Evolutionary conservation across 1,140 invertebrate species (phyloP).

Genomic region (Drosophila neocordata): DNA sequence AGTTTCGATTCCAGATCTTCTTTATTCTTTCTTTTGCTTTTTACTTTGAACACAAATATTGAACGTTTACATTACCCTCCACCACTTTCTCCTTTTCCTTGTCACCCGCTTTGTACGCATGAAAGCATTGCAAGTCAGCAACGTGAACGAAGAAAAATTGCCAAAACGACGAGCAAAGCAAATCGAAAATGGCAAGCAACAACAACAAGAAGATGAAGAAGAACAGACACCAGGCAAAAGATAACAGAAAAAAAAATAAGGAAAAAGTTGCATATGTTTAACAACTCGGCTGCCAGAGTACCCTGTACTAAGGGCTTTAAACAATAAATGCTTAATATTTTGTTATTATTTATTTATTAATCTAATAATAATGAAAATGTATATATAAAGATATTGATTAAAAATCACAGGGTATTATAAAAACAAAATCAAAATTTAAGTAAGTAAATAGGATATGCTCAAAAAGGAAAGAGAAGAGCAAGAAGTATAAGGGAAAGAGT

Average conservation of each 20-base stretch:
- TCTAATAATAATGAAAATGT: too few species aligned
- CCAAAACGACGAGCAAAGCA: slow-evolving; percentile 60
- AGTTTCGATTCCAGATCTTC: slow-evolving; percentile 42
- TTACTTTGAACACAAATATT: slow-evolving; percentile 76
- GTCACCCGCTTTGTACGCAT: slow-evolving; percentile 55
- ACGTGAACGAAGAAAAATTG: slow-evolving; percentile 73
- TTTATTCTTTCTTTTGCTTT: slow-evolving; percentile 24
- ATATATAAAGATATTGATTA: too few species aligned
- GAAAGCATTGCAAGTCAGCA: slow-evolving; percentile 78
- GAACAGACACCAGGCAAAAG: slow-evolving; percentile 38
- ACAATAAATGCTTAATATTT: too few species aligned
- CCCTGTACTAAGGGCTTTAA: too few species aligned
- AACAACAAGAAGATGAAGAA: slow-evolving; percentile 35
- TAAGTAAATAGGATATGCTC: slow-evolving; percentile 26
- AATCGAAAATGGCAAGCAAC: slow-evolving; percentile 42
- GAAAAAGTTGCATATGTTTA: background rate
- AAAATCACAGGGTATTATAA: too few species aligned
- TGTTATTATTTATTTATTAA: too few species aligned
- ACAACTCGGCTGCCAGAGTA: background rate
- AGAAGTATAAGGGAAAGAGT: background rate
- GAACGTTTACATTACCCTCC: slow-evolving; percentile 65
- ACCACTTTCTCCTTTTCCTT: background rate
- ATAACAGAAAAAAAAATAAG: slow-evolving; percentile 47
- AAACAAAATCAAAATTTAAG: slow-evolving; percentile 28
- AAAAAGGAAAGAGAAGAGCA: slow-evolving; percentile 25